Conservation (phyloP, 2,797 vertebrate genomes). For the Channa striata region DNA sequence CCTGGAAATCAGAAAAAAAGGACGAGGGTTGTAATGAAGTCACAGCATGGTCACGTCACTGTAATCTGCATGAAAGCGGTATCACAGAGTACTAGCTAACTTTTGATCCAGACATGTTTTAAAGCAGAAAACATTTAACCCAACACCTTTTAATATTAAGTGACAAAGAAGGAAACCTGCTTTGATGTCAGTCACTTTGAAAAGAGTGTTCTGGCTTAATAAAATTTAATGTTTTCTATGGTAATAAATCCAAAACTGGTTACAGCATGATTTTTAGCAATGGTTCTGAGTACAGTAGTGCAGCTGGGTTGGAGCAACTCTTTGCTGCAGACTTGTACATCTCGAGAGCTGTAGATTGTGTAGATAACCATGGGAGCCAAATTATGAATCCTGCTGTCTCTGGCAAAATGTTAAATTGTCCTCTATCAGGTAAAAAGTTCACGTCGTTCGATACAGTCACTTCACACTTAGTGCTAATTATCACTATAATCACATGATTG, state of each 20-base stretch:
- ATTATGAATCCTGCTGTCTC: too few relatives aligned
- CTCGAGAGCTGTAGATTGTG: neutral
- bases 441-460: too few relatives aligned
- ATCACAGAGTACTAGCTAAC: conserved; percentile 21
- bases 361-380: too few relatives aligned
- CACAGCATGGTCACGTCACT: conserved; percentile 61
- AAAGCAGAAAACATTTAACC: conserved; percentile 48
- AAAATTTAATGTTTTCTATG: neutral
- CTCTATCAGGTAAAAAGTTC: too few relatives aligned
- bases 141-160: conserved; percentile 10
- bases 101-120: conserved; percentile 48
- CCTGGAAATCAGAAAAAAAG: conserved; percentile 55
- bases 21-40: conserved; percentile 59
- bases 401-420: too few relatives aligned
- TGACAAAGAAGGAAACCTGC: conserved; percentile 20
- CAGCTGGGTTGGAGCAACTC: neutral
- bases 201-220: neutral
- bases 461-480: too few relatives aligned
- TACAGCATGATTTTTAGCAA: too few relatives aligned
- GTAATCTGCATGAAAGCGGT: conserved; percentile 38
- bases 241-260: neutral
- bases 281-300: neutral
- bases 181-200: neutral
- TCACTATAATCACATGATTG: too few relatives aligned
- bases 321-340: neutral